phyloP scores from a whole-genome alignment of 2,888 invertebrate species.

The Chrysodeixis includens region DNA sequence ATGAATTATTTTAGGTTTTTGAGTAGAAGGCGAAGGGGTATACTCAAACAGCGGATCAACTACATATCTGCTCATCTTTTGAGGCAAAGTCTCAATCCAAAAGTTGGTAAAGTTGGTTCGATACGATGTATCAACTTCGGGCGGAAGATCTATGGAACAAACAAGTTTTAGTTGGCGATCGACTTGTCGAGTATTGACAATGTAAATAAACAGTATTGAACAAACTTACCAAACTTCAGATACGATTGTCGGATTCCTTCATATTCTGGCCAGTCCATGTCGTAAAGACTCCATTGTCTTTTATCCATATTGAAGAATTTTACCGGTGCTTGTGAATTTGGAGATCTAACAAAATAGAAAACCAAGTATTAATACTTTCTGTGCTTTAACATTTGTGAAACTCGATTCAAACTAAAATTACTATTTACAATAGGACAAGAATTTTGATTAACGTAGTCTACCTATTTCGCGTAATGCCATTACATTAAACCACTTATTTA shows the following conservation, averaged over 20 bases:
- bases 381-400: no score
- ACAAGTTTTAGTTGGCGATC: slow-evolving; percentile 12
- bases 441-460: no score
- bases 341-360: slow-evolving; percentile 89
- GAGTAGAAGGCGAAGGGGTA: slow-evolving; percentile 68
- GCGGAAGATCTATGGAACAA: slow-evolving; percentile 91
- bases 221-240: slow-evolving; percentile 92
- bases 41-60: slow-evolving; percentile 81
- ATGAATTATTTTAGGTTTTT: slow-evolving; percentile 66
- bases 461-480: no score
- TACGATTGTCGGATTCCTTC: slow-evolving; percentile 93
- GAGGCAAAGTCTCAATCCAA: slow-evolving; percentile 95
- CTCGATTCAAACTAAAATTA: no score
- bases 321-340: slow-evolving; percentile 92
- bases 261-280: slow-evolving; percentile 96
- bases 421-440: no score
- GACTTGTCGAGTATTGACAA: background rate
- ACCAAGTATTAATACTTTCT: background rate
- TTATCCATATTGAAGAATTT: slow-evolving; percentile 91
- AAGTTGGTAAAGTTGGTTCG: slow-evolving; percentile 93
- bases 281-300: slow-evolving; percentile 91
- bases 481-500: no score
- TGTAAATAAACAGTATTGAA: background rate
- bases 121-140: slow-evolving; percentile 92
- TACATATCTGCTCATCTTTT: slow-evolving; percentile 90